Evolutionary conservation across 2,113 vertebrate genomes (phyloP).

Genomic region (Psilopogon haemacephalus): DNA sequence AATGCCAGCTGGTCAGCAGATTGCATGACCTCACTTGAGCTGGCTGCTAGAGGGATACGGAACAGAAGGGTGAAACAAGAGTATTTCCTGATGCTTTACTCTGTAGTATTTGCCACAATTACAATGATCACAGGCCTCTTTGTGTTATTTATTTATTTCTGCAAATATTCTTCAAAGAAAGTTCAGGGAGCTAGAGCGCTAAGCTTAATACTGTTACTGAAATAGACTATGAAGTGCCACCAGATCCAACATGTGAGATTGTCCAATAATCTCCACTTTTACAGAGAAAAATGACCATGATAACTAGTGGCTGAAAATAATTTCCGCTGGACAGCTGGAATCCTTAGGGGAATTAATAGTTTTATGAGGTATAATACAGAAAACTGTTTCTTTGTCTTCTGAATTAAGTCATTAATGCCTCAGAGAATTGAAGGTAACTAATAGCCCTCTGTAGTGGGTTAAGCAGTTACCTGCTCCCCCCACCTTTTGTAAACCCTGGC

Average conservation of each 20-base stretch:
- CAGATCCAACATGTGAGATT: background rate
- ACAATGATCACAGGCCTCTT: background rate
- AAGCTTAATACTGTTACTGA: background rate
- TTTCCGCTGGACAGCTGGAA: background rate
- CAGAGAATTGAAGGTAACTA: background rate
- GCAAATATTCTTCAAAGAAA: background rate
- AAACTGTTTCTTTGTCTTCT: background rate
- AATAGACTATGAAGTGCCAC: background rate
- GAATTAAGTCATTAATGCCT: background rate
- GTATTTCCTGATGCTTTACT: background rate
- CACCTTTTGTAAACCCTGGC: too few relatives aligned
- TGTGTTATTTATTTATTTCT: background rate
- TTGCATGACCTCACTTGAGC: background rate
- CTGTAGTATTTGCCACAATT: background rate
- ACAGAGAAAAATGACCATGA: background rate
- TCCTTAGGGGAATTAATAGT: background rate
- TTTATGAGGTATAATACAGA: background rate
- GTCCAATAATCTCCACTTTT: background rate
- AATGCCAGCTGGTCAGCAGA: slow-evolving; percentile 26
- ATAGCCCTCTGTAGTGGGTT: too few relatives aligned
- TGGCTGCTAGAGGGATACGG: background rate
- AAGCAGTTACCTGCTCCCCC: too few relatives aligned
- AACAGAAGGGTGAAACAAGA: background rate
- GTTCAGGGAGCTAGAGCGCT: background rate
- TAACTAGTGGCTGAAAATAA: background rate